phyloP scores from a whole-genome alignment of 2,888 invertebrate species.

The Lepetodrilus schrolli region DNA sequence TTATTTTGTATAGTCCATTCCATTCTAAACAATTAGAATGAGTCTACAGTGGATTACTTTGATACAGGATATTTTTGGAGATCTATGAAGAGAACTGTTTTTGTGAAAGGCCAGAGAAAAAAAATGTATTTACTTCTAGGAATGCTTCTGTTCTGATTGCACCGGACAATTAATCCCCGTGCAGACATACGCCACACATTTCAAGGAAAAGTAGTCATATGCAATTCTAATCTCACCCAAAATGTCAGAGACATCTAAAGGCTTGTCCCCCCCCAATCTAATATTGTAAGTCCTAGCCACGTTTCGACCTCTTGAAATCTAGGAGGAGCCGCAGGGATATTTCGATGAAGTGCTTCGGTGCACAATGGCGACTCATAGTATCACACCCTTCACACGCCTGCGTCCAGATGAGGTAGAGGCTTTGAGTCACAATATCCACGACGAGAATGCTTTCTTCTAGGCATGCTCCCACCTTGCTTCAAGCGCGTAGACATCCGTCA shows the following conservation, averaged over 20 bases:
- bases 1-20: no score
- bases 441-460: neutral
- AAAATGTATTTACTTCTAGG: no score
- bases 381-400: neutral
- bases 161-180: no score
- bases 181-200: no score
- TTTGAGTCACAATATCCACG: constrained; percentile 18
- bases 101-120: no score
- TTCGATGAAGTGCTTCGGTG: neutral
- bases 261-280: constrained; percentile 20
- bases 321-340: neutral
- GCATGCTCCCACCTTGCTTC: constrained; percentile 22
- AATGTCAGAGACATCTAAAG: neutral
- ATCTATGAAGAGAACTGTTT: no score
- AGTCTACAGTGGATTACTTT: no score
- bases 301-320: neutral
- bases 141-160: no score
- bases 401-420: neutral
- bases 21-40: no score
- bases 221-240: no score
- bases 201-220: no score
- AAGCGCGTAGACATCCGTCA: constrained; percentile 3
- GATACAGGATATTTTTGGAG: no score
- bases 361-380: constrained; percentile 18
- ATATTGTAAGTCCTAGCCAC: constrained; percentile 9